These are phyloP conservation scores for Tethea ocularis DNA, from an alignment of 2,888 invertebrate genomes.

Conservation along the genomic window DNA sequence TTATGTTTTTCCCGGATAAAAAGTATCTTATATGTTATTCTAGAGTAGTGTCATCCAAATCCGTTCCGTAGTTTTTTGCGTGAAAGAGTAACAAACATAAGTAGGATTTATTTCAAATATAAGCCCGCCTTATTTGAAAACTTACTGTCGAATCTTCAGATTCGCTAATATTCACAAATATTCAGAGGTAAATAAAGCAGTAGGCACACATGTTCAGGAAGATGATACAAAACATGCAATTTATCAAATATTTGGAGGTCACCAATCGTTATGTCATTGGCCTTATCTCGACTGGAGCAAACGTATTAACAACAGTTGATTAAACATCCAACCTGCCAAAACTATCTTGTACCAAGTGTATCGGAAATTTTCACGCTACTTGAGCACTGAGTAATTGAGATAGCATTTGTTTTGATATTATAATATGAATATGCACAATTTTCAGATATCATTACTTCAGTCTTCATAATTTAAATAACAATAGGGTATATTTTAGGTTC, in stretches of 20 bases:
- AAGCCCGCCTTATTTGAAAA: too few relatives aligned
- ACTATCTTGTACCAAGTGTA: constrained; percentile 57
- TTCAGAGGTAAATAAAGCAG: constrained; percentile 1
- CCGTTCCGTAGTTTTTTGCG: too few relatives aligned
- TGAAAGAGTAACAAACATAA: too few relatives aligned
- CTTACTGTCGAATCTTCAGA: too few relatives aligned
- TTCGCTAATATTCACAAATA: constrained; percentile 11
- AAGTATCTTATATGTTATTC: too few relatives aligned
- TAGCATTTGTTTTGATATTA: constrained; percentile 19
- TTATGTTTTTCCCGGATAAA: too few relatives aligned
- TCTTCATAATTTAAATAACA: too few relatives aligned
- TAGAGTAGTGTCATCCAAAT: too few relatives aligned
- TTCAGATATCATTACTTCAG: too few relatives aligned
- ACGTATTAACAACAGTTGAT: constrained; percentile 59
- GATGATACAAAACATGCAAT: constrained; percentile 33
- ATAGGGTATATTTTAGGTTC: too few relatives aligned
- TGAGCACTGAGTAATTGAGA: constrained; percentile 42
- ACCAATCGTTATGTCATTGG: constrained; percentile 48
- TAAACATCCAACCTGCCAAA: constrained; percentile 54
- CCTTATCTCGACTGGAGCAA: constrained; percentile 58
- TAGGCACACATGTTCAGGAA: constrained; percentile 27
- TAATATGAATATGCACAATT: too few relatives aligned
- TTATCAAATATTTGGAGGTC: constrained; percentile 51
- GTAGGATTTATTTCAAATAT: too few relatives aligned
- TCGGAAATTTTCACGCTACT: constrained; percentile 67